Base-by-base conservation (phyloP, 2,888 invertebrate species). In the Trissolcus brochymenae region DNA sequence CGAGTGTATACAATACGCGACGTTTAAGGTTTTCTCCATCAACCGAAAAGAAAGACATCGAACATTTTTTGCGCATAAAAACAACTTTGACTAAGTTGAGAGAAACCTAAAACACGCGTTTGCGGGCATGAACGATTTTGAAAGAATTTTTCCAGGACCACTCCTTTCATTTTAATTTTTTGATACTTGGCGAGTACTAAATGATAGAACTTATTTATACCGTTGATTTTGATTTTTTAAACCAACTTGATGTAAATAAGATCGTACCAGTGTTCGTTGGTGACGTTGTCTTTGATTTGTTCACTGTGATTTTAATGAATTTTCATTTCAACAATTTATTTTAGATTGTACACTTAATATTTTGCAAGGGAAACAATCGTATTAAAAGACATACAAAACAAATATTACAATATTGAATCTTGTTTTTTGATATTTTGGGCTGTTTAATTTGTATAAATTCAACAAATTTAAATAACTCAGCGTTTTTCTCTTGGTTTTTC, bases 301-400 rank as follows among this genome's bases (percentile, higher is more conserved):
- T 17, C 56, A 57, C 74, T 74, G 74, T 74, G 74, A 74, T 74
- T 74, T 67, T 40, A 55, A 66, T 35, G 50, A 13, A 60, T 49
- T 53, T 57, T 59, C 59, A 46, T 59, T 65, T 68, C 19, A 19
- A 54, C 53, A 54, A 55, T 64, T 40, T 62, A 57, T 64, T 51
- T 53, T 64, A 61, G 56, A 71, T 25, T 66, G 11, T 6, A 55
- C 6, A 7, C 40, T 29, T 70, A 29, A 19, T 55, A 25, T 55
- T 51, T 41, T 41, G 46, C 62, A 59, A 40, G 1, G 29, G 43
- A 17, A 16, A 19, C 46, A 54, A 11, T 7, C 43, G 17, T 43
- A n/a, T 35, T 49, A n/a, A 51, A 51, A 21, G 17, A 6, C 16
- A 16, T 17, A 17, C 50, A 50, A 50, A 50, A 17, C 17, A 11